These are phyloP conservation scores for Nixonia krombeini DNA, from an alignment of 1,140 invertebrate genomes.

Conservation along the genomic window DNA sequence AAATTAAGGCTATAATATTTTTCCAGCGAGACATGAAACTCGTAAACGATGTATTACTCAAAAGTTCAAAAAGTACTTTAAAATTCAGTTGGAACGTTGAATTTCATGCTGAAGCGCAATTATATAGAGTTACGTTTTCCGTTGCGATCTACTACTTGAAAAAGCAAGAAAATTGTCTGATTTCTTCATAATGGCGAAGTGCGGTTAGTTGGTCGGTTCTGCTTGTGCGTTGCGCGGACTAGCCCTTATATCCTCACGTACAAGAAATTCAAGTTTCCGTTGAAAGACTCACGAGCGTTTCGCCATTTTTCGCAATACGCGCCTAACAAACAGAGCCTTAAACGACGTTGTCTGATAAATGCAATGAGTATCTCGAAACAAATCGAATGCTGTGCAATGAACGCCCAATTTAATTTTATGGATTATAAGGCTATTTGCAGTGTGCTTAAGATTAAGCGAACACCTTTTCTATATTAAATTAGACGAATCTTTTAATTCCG, in stretches of 20 bases:
- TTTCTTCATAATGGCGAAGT: slow-evolving; percentile 35
- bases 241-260: slow-evolving; percentile 44
- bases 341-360: slow-evolving; percentile 29
- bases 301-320: slow-evolving; percentile 38
- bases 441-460: no score
- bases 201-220: slow-evolving; percentile 33
- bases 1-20: no score
- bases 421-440: no score
- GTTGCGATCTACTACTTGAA: not conserved
- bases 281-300: slow-evolving; percentile 35
- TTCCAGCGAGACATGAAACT: no score
- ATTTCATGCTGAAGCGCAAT: no score
- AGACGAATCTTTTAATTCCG: no score
- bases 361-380: slow-evolving; percentile 33
- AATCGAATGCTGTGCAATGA: slow-evolving; percentile 31
- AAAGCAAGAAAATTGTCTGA: slow-evolving; percentile 27
- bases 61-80: no score
- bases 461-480: no score
- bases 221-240: slow-evolving; percentile 31
- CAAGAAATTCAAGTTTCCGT: slow-evolving; percentile 52
- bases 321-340: slow-evolving; percentile 32
- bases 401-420: no score
- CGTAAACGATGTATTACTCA: no score
- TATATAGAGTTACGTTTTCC: no score
- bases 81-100: no score